phyloP scores from a whole-genome alignment of 2,888 invertebrate genomes.

The Hirtodrosophila histrioides region DNA sequence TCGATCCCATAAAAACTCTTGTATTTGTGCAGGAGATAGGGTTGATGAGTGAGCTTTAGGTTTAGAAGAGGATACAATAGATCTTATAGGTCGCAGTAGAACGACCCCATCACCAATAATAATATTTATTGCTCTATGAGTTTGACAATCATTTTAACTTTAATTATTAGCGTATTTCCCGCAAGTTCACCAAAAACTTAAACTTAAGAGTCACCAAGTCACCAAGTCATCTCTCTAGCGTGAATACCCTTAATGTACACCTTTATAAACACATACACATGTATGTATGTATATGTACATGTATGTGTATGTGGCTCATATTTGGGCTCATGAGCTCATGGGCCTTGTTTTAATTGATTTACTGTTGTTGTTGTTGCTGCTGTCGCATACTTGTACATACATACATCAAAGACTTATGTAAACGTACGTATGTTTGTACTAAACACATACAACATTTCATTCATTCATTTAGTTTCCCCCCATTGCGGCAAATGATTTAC shows the following conservation, averaged over 20 bases:
- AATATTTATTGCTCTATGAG: no score
- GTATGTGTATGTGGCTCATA: neutral
- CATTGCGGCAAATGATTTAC: constrained; percentile 19
- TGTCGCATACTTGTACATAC: neutral
- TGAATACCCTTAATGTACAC: no score
- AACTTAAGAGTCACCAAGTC: neutral
- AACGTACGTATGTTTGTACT: constrained; percentile 2
- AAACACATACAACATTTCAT: constrained; percentile 34
- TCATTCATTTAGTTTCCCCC: constrained; percentile 50
- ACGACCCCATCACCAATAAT: no score
- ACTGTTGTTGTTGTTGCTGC: constrained; percentile 24
- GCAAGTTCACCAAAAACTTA: no score
- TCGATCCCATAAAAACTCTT: no score
- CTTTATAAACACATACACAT: no score
- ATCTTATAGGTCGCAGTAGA: no score
- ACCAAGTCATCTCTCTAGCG: neutral
- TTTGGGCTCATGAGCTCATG: constrained; percentile 42
- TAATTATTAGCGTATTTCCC: no score
- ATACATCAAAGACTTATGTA: neutral
- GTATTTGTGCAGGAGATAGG: no score
- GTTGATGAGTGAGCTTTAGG: no score
- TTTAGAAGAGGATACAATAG: no score
- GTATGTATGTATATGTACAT: neutral
- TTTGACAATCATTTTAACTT: no score
- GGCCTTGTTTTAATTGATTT: constrained; percentile 50